A percentile compares a stretch with the other conserved stretches of the same genome.
Conservation (phyloP, 1,140 invertebrate genomes). For the Antheraea pernyi region DNA sequence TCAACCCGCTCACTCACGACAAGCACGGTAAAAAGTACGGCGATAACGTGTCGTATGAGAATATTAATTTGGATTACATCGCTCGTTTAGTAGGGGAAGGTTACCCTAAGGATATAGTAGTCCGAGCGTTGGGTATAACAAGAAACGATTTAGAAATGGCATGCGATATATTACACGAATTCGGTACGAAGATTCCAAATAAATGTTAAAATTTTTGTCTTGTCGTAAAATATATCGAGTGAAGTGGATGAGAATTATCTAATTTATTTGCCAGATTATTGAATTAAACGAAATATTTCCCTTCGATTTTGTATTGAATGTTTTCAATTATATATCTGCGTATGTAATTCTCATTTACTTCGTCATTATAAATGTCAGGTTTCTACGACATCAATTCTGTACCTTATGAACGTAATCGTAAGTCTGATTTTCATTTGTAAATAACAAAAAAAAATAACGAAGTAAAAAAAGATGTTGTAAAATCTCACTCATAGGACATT, state of each 20-base stretch:
- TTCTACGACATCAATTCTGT: conserved; percentile 10
- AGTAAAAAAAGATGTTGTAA: no score
- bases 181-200: conserved; percentile 76
- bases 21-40: conserved; percentile 71
- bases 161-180: conserved; percentile 96
- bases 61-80: conserved; percentile 95
- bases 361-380: no score
- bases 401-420: conserved; percentile 31
- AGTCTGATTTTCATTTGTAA: conserved; percentile 32
- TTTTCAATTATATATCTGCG: no score
- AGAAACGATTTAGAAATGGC: conserved; percentile 97
- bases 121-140: conserved; percentile 93
- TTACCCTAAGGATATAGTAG: conserved; percentile 93
- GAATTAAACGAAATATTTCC: no score
- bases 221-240: not conserved
- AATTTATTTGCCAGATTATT: no score
- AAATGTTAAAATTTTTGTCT: conserved; percentile 22
- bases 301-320: no score
- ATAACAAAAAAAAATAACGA: not conserved
- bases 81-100: conserved; percentile 92
- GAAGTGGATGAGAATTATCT: not conserved
- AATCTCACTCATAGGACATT: no score
- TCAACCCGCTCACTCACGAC: conserved; percentile 76
- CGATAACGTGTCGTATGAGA: conserved; percentile 85
- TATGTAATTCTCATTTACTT: no score